Conservation (phyloP, 2,888 invertebrate genomes). For the Acleris literana region DNA sequence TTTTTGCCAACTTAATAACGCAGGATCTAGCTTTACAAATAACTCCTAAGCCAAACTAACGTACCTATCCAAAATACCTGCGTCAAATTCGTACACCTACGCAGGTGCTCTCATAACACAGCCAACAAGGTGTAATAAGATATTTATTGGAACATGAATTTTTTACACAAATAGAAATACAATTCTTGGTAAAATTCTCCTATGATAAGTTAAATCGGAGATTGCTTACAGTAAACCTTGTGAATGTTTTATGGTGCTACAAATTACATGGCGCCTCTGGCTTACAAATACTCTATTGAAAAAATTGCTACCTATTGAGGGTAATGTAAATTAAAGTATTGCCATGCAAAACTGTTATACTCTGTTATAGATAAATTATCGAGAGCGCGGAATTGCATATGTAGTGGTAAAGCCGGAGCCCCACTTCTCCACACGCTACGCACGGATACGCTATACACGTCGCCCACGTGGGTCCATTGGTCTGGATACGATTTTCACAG, state of each 20-base stretch:
- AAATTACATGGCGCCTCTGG: background rate
- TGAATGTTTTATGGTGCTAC: constrained; percentile 4
- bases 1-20: background rate
- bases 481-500: no score
- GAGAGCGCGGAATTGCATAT: no score
- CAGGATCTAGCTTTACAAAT: background rate
- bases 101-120: background rate
- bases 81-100: constrained; percentile 1
- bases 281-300: no score
- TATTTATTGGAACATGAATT: constrained; percentile 9
- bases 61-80: constrained; percentile 1
- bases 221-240: background rate
- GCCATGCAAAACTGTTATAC: no score
- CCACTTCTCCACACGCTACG: no score
- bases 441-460: no score
- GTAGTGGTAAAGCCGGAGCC: no score
- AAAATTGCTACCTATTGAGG: no score
- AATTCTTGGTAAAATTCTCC: background rate
- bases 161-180: background rate
- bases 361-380: no score
- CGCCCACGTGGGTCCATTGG: no score
- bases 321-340: no score
- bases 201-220: constrained; percentile 1
- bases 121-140: background rate
- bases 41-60: background rate